Evolutionary conservation across 2,797 vertebrate species (phyloP), one percentile per base, ranked within the genome.

Genomic region (Gallirallus australis): DNA sequence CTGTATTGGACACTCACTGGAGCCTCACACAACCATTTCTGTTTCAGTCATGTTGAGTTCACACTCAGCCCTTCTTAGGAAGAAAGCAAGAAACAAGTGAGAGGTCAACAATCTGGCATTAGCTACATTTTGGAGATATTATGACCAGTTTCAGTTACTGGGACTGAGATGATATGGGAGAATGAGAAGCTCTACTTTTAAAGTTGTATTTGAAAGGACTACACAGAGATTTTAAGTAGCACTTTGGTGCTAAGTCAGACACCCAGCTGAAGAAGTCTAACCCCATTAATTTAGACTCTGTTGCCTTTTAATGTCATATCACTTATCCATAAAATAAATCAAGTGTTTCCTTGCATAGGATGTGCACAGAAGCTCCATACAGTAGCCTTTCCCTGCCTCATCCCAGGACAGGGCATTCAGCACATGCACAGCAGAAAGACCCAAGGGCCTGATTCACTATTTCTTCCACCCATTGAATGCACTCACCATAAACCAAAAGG

Each of bases 11-110:
- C 23, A 18, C 33, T 48, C 47, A 19, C 25, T 11, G 25, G 12
- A 27, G 31, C 50, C 16, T 64, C 66, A 42, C 9, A 27, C 15
- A n/a, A 40, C 15, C 9, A 14, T 48, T 78, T 81, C 35, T 25
- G 13, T 30, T 76, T 30, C 7, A 66, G 17, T 60, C 66, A 3
- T 5, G 2, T 0, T 0, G 9, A 40, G 50, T 35, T 45, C 6
- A 2, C 54, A 50, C n/a, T 61, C 5, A 4, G 33, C 9, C 30
- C 13, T 73, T 27, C 39, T 53, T 68, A 31, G 61, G 39, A 23
- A 12, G 6, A 48, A 68, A 24, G 12, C 12, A 42, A 52, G 42
- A 78, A 86, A 37, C 28, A 80, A 78, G 40, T 24, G 11, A 59
- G 60, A 66, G 20, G 19, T 53, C n/a, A 64, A 2, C 52, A 15